Conservation (phyloP, 2,797 vertebrate species). For the Ispidina lecontei region DNA sequence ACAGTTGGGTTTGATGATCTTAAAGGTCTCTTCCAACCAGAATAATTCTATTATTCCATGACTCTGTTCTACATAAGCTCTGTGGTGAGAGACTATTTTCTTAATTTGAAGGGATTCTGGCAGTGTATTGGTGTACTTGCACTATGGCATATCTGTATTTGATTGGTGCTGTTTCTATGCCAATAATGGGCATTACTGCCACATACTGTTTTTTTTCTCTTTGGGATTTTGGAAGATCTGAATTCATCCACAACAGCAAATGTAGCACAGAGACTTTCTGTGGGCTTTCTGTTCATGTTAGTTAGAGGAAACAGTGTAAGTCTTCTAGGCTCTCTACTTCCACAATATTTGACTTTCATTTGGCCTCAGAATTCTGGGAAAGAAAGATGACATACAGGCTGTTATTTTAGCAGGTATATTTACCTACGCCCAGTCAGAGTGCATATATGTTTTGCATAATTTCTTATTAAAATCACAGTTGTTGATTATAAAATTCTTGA, state of each 20-base stretch:
- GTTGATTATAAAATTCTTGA: neutral
- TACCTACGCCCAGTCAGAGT: fast-evolving
- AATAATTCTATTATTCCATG: too few relatives aligned
- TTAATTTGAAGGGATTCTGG: neutral
- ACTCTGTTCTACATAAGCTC: neutral
- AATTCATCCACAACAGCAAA: neutral
- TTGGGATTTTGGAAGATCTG: neutral
- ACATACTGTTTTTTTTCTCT: neutral
- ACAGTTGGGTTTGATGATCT: too few relatives aligned
- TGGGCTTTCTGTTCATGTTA: neutral
- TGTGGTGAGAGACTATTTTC: neutral
- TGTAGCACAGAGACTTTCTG: neutral
- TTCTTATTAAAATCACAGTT: neutral
- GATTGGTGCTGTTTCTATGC: neutral
- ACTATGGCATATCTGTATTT: neutral
- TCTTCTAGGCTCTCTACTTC: neutral
- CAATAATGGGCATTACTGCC: neutral
- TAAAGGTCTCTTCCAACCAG: too few relatives aligned
- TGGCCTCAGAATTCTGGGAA: neutral
- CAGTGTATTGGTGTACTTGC: neutral
- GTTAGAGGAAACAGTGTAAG: neutral
- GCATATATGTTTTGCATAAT: neutral
- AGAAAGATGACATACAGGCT: neutral
- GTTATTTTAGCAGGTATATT: neutral
- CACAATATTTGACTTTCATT: neutral